Base-by-base conservation (phyloP, 2,888 invertebrate species). In the Mechanitis messenoides region DNA sequence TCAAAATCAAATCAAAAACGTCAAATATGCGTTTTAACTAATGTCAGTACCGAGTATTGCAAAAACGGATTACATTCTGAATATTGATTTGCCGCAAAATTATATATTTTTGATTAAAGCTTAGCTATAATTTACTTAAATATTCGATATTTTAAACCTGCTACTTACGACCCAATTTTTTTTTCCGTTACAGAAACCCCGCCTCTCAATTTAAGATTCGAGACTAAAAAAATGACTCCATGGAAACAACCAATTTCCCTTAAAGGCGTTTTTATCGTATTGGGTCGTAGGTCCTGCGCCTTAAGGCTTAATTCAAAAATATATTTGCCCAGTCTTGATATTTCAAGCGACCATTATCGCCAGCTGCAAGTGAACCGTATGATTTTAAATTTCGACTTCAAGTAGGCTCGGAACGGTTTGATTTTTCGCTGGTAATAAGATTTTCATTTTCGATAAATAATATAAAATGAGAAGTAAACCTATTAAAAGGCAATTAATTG, bases 181-280 rank as follows among this genome's bases (percentile, higher is more conserved):
- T 58, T 56, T 58, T 60, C 67, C 63, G 67, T 67, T 71, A 70
- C 59, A 58, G 58, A 67, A 60, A 55, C 64, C 53, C 65, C 70
- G 70, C 70, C 71, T 65, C 61, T 67, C 69, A 68, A 69, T 70
- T 71, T 69, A 64, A 69, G 58, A 63, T 56, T 56, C 55, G 64
- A 61, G 61, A 63, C 58, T 67, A 67, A 69, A 69, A 68, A 68
- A 69, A 64, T 56, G 55, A 59, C 61, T 65, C 65, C 63, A 63
- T 61, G 67, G 62, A 65, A 64, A 64, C 62, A 65, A 64, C 58
- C 65, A 68, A 67, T 68, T 64, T 67, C 64, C 63, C 62, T 62
- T 65, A 57, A 64, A 63, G 62, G 59, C 64, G 66, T 55, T 60
- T 63, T 62, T 58, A 62, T 53, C 46, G 60, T 63, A 66, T 56